phyloP scores from a whole-genome alignment of 2,888 invertebrate species.

The Tribolium freemani region DNA sequence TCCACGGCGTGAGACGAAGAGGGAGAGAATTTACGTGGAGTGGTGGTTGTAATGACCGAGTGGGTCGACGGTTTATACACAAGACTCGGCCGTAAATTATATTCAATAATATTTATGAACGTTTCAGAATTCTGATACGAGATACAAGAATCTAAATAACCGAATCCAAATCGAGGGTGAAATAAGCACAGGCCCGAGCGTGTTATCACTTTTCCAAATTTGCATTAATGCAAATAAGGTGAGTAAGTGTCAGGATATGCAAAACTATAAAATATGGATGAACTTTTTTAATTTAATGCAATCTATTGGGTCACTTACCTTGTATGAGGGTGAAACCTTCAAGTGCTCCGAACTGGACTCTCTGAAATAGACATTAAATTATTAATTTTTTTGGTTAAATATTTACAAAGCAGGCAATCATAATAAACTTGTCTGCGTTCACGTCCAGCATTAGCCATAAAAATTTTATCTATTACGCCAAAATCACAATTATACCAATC shows the following conservation, averaged over 20 bases:
- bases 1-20: constrained; percentile 38
- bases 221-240: neutral
- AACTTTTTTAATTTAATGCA: neutral
- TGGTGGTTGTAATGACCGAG: constrained; percentile 55
- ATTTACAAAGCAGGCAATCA: constrained; percentile 59
- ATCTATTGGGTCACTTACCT: neutral
- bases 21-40: constrained; percentile 50
- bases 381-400: constrained; percentile 40
- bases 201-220: neutral
- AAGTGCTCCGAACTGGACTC: neutral
- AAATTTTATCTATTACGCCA: constrained; percentile 47
- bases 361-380: constrained; percentile 9
- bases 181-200: no score
- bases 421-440: constrained; percentile 61
- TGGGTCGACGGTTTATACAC: constrained; percentile 60
- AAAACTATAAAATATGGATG: neutral
- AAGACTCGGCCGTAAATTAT: constrained; percentile 66
- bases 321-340: neutral
- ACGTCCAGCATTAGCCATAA: constrained; percentile 58
- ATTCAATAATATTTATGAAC: constrained; percentile 67
- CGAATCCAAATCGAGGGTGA: neutral
- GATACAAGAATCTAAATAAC: constrained; percentile 27
- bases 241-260: neutral
- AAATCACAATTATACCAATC: constrained; percentile 19
- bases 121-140: constrained; percentile 60